Percentiles rank a stretch among this genome's conserved stretches.
These are phyloP conservation scores for Trichopria drosophilae DNA, from an alignment of 2,888 invertebrate species.

Conservation along the genomic window DNA sequence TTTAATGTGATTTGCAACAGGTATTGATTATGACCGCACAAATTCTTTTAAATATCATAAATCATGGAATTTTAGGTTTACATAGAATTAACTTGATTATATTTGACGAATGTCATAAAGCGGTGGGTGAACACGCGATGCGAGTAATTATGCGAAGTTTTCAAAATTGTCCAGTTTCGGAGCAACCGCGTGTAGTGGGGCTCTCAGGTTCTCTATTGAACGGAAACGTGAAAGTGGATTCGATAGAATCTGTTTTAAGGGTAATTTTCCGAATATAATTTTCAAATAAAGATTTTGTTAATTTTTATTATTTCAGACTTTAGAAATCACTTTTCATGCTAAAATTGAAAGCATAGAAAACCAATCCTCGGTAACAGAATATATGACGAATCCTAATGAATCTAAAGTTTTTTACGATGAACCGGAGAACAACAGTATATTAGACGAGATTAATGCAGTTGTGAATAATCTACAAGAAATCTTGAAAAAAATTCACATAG, in stretches of 20 bases:
- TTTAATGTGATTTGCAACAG: slow-evolving; percentile 54
- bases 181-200: slow-evolving; percentile 77
- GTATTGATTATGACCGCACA: slow-evolving; percentile 84
- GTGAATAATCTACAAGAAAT: slow-evolving; percentile 13
- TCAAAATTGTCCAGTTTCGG: slow-evolving; percentile 52
- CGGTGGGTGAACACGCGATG: slow-evolving; percentile 80
- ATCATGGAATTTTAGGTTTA: slow-evolving; percentile 63
- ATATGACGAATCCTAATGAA: slow-evolving; percentile 60
- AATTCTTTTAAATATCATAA: slow-evolving; percentile 73
- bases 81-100: slow-evolving; percentile 73
- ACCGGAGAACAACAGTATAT: background rate
- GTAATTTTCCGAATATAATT: slow-evolving; percentile 26
- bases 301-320: slow-evolving; percentile 53
- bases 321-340: slow-evolving; percentile 76
- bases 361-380: slow-evolving; percentile 61
- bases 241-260: slow-evolving; percentile 61
- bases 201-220: slow-evolving; percentile 88
- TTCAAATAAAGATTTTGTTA: background rate
- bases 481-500: slow-evolving; percentile 29
- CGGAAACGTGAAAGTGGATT: slow-evolving; percentile 64
- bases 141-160: slow-evolving; percentile 71
- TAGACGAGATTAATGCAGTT: slow-evolving; percentile 18
- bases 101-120: slow-evolving; percentile 95
- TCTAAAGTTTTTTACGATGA: slow-evolving; percentile 42
- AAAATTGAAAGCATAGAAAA: slow-evolving; percentile 72